Evolutionary conservation across 2,797 vertebrate genomes (phyloP).

Genomic region (Leptodactylus fallax): DNA sequence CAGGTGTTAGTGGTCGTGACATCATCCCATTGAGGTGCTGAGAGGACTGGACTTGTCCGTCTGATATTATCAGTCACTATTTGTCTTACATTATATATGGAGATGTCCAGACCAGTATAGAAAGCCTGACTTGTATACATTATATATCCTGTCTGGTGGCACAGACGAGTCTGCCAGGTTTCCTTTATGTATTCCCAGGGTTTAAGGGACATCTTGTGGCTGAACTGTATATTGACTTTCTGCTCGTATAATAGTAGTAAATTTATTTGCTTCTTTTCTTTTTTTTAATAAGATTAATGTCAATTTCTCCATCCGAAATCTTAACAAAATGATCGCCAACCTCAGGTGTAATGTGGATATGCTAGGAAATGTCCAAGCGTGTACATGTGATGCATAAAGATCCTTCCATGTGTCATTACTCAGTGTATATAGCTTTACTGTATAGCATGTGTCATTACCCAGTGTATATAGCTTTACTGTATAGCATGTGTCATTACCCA

Average conservation of each 20-base stretch:
- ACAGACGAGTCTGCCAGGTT: too few species aligned
- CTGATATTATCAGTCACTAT: neutral
- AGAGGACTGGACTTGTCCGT: neutral
- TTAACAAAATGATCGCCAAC: too few species aligned
- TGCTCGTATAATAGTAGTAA: neutral
- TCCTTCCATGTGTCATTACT: neutral
- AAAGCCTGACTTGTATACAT: too few species aligned
- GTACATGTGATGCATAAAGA: neutral
- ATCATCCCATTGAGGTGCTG: neutral
- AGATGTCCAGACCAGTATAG: too few species aligned
- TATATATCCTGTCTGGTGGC: too few species aligned
- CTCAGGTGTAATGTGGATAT: too few species aligned
- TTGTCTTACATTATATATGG: neutral
- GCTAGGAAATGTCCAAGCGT: too few species aligned
- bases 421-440: too few species aligned
- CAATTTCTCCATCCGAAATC: neutral
- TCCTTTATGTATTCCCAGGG: neutral
- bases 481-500: neutral
- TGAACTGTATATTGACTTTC: conserved; percentile 26
- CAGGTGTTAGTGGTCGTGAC: neutral
- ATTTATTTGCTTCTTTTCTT: neutral
- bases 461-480: too few species aligned
- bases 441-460: too few species aligned
- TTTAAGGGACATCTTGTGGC: conserved; percentile 39
- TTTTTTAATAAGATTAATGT: neutral